Conservation (phyloP, 1,140 invertebrate species). For the Drosophila sulfurigaster region DNA sequence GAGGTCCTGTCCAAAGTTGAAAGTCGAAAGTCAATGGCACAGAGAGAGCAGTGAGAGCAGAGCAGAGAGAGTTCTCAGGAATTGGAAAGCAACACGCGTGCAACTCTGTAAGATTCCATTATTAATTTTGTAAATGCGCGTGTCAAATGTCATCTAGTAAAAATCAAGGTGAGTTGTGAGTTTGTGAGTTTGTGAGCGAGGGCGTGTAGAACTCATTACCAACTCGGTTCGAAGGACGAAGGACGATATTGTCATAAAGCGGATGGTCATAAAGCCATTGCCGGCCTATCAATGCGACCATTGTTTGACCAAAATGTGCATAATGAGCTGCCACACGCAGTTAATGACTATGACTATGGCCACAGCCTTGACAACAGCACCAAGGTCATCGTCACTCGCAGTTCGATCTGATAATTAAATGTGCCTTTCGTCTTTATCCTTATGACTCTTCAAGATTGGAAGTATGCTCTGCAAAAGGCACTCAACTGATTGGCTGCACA, state of each 20-base stretch:
- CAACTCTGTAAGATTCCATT: slow-evolving; percentile 57
- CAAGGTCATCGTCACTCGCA: slow-evolving; percentile 53
- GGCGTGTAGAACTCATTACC: slow-evolving; percentile 57
- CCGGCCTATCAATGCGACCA: slow-evolving; percentile 60
- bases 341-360: slow-evolving; percentile 58
- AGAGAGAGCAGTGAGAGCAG: no score
- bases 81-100: slow-evolving; percentile 49
- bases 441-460: not conserved
- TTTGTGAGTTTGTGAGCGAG: not conserved
- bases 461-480: not conserved
- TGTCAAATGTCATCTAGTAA: slow-evolving; percentile 75
- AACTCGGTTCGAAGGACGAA: slow-evolving; percentile 21
- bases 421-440: slow-evolving; percentile 1
- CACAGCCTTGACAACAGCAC: slow-evolving; percentile 60
- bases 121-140: slow-evolving; percentile 80
- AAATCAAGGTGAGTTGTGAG: slow-evolving; percentile 67
- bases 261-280: slow-evolving; percentile 56
- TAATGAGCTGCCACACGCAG: slow-evolving; percentile 84
- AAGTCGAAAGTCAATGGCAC: slow-evolving; percentile 43
- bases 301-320: slow-evolving; percentile 73
- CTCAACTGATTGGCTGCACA: slow-evolving; percentile 61
- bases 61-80: not conserved
- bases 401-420: slow-evolving; percentile 1
- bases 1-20: slow-evolving; percentile 18
- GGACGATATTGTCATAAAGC: slow-evolving; percentile 48